These are phyloP conservation scores for Eulimnadia texana DNA, from an alignment of 1,140 invertebrate species.

Conservation along the genomic window DNA sequence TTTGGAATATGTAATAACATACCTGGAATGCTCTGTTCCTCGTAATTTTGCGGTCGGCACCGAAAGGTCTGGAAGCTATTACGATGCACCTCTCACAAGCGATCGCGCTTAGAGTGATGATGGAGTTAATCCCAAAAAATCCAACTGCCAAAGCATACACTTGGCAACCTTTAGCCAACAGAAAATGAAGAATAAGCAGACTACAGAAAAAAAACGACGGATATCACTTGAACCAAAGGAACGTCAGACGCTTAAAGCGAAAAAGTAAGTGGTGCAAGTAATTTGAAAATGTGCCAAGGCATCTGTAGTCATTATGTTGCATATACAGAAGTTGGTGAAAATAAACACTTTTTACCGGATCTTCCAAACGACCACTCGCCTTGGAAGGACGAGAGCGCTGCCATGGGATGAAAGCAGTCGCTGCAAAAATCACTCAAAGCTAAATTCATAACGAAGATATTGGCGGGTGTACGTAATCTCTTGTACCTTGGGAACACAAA, in stretches of 20 bases:
- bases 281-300: too few relatives aligned
- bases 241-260: too few relatives aligned
- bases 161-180: slow-evolving; percentile 30
- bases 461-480: slow-evolving; percentile 27
- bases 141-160: slow-evolving; percentile 37
- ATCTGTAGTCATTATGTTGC: too few relatives aligned
- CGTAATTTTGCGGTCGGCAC: slow-evolving; percentile 28
- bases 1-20: slow-evolving; percentile 11
- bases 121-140: slow-evolving; percentile 36
- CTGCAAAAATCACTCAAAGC: slow-evolving; percentile 28
- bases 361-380: slow-evolving; percentile 28
- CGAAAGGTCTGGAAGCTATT: slow-evolving; percentile 32
- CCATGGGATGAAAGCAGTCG: slow-evolving; percentile 29
- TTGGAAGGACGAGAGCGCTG: slow-evolving; percentile 29
- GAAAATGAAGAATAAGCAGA: too few relatives aligned
- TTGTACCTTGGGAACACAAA: slow-evolving; percentile 23
- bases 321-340: neutral
- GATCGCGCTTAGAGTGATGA: slow-evolving; percentile 36
- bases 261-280: too few relatives aligned
- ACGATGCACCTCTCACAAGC: slow-evolving; percentile 37
- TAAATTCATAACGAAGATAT: slow-evolving; percentile 30
- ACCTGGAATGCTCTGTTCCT: slow-evolving; percentile 23
- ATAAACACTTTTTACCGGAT: slow-evolving; percentile 20
- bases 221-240: too few relatives aligned
- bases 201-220: too few relatives aligned